These are phyloP conservation scores for Sylvilagus bachmani DNA, from an alignment of 2,113 vertebrate genomes.

Conservation along the genomic window DNA sequence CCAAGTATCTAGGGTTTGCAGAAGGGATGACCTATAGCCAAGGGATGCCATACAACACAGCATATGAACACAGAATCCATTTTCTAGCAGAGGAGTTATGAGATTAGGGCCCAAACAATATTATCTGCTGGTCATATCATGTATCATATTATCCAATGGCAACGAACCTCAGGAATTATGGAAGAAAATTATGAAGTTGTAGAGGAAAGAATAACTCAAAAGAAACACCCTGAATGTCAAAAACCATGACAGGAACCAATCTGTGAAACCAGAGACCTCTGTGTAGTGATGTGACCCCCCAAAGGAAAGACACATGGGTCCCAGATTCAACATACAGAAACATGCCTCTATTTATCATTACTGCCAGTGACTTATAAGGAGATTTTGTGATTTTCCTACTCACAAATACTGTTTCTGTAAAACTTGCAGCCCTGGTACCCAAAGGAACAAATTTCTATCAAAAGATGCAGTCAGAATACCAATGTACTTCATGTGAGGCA, in stretches of 20 bases:
- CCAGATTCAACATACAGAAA: not conserved
- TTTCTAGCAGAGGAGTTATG: not conserved
- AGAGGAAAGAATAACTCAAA: not conserved
- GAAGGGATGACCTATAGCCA: not conserved
- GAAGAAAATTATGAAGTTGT: not conserved
- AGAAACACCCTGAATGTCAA: not conserved
- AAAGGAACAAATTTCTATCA: not conserved
- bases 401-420: not conserved
- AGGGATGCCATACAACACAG: not conserved
- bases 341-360: not conserved
- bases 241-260: not conserved
- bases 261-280: not conserved
- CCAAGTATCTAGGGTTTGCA: not conserved
- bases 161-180: not conserved
- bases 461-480: not conserved
- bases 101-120: not conserved
- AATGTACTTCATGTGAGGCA: not conserved
- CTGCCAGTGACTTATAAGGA: not conserved
- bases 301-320: not conserved
- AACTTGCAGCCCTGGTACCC: not conserved
- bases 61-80: no score
- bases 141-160: not conserved
- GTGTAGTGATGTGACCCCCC: rapidly evolving
- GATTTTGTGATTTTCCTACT: not conserved
- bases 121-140: not conserved